These are phyloP conservation scores for Oscheius sp. DNA, from an alignment of 2,888 invertebrate genomes.

Conservation along the genomic window DNA sequence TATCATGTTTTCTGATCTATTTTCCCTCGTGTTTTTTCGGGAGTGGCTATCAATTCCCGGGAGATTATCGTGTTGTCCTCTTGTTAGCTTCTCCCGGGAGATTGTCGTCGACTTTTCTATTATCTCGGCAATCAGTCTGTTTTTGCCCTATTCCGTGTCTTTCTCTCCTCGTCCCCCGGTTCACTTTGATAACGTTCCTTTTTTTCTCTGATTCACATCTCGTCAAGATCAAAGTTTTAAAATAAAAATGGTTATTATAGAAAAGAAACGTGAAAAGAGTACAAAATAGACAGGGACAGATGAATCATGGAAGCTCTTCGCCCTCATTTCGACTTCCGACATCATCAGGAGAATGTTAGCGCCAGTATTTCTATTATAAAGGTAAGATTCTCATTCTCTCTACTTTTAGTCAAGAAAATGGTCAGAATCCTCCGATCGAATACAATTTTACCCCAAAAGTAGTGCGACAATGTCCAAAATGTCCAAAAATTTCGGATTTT, in stretches of 20 bases:
- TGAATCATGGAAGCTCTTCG: constrained; percentile 12
- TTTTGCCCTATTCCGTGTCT: background rate
- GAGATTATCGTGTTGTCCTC: background rate
- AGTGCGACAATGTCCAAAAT: too few relatives aligned
- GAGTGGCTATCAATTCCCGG: background rate
- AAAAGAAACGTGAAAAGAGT: background rate
- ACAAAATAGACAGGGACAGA: too few relatives aligned
- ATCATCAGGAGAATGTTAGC: constrained; percentile 22
- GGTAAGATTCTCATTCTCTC: background rate
- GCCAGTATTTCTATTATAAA: constrained; percentile 11
- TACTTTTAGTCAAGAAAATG: background rate
- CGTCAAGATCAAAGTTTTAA: background rate
- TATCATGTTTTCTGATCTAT: too few relatives aligned
- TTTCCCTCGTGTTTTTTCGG: background rate
- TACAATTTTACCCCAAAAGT: too few relatives aligned
- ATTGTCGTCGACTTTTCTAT: background rate
- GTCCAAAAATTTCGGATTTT: too few relatives aligned
- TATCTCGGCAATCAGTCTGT: background rate
- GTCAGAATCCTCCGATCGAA: too few relatives aligned
- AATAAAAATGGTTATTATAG: background rate
- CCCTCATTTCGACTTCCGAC: constrained; percentile 11
- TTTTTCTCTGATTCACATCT: background rate
- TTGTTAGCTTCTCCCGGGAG: background rate
- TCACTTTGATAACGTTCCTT: background rate
- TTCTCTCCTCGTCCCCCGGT: background rate